These are phyloP conservation scores for Oreochromis mossambicus DNA, from an alignment of 2,797 vertebrate genomes.

Conservation along the genomic window DNA sequence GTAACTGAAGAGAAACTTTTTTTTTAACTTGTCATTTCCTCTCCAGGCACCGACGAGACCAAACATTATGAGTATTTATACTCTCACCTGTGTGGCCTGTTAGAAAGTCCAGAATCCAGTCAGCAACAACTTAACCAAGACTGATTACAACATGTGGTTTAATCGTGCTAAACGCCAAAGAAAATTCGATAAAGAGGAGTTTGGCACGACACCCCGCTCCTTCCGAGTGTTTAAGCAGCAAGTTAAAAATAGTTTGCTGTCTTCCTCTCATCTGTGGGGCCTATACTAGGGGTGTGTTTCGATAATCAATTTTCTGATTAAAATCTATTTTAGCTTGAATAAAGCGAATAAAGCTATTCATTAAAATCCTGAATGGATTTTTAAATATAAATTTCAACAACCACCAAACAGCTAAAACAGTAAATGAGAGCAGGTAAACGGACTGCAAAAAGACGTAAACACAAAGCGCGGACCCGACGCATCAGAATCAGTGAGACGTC, in stretches of 20 bases:
- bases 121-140: neutral
- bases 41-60: neutral
- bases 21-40: neutral
- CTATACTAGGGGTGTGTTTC: neutral
- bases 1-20: neutral
- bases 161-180: neutral
- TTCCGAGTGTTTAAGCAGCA: neutral
- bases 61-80: neutral
- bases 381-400: too few species aligned
- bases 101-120: neutral
- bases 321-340: too few species aligned
- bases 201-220: neutral
- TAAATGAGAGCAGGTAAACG: too few species aligned
- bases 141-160: neutral
- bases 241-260: fast-evolving
- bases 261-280: neutral
- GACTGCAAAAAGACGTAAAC: too few species aligned
- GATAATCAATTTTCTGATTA: too few species aligned
- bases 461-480: too few species aligned
- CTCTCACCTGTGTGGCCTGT: neutral
- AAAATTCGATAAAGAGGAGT: neutral
- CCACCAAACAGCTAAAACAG: too few species aligned
- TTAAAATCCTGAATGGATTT: too few species aligned
- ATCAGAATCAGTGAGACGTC: too few species aligned
- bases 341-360: too few species aligned